Evolutionary conservation across 37 sponge, comb jelly and placozoan genomes (phyloP), one percentile per base, ranked within the genome.

Genomic region (Dysidea cf. avara): DNA sequence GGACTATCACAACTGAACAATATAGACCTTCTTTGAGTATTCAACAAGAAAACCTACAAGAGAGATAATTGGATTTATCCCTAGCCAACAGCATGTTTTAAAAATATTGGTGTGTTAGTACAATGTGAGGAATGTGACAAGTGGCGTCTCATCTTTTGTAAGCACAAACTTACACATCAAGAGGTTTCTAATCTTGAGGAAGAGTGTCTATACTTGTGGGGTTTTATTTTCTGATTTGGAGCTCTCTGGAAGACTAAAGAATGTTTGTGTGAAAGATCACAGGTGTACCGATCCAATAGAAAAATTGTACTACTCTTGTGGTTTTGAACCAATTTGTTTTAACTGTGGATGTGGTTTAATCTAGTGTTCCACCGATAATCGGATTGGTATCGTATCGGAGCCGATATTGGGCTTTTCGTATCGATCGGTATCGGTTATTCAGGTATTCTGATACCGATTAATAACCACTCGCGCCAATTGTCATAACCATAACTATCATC

Each of bases 81-180:
- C 75, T 22, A 73, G 74, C 74, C 68, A 43, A 7, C 75, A 82
- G 37, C 69, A 66, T 36, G 75, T 73, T n/a, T n/a, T 17, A 75
- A 75, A 26, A 75, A 75, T 55, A 38, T 53, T 0, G 47, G 76
- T 32, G n/a, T 76, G 49, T 50, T 75, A 47, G 26, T 75, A 5
- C 61, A 83, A 37, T 83, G 84, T 56, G 50, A 30, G n/a, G 84
- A 75, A 56, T 83, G 84, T 56, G 21, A 16, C 25, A 55, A 56
- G 64, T 75, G 69, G 69, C 14, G 83, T 28, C 61, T 82, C 3
- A 32, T 82, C 11, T 82, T 39, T 43, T 65, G 70, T 2, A 82
- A 82, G 38, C 66, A 64, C 29, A 58, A 39, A 36, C 49, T 82
- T 25, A 73, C 48, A 18, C n/a, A 57, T 24, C n/a, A 20, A 56